Evolutionary conservation across 2,888 invertebrate species (phyloP), one percentile per base, ranked within the genome.

Genomic region (Dryomyza anilis): DNA sequence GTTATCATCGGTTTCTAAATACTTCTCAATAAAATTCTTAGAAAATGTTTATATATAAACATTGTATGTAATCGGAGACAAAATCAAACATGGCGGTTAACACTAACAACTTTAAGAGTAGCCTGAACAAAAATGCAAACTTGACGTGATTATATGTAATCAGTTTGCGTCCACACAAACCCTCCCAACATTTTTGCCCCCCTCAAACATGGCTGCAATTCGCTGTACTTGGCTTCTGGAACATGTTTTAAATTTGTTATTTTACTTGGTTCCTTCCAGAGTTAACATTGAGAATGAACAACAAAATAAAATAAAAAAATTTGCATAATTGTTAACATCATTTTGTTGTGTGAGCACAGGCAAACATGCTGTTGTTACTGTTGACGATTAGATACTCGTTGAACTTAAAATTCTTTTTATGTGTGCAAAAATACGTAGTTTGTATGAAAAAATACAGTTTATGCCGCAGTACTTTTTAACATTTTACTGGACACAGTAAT

Each of bases 281-380:
- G 55, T 33, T 55, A 4, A 33, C 48, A 30, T 55, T 30, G 45
- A 6, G 46, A 30, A 14, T 29, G 8, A 21, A 23, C 33, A 23
- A 29, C 45, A 46, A 45, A 25, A 46, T 33, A 33, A 58, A 10
- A 39, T 50, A 33, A 60, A 57, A 62, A 66, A 66, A 52, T 79
- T 79, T 78, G 78, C 80, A 80, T 79, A 79, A 79, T 79, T 79
- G 80, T 77, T 74, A 76, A 80, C 80, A 79, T 77, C 71, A 72
- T 77, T 76, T 74, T 76, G 74, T 70, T 72, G 75, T 74, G 62
- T 43, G 39, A 58, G 46, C 39, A 43, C 14, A 27, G 48, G 60
- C 5, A n/a, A n/a, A n/a, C 19, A 2, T 8, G 48, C 46, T 50
- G 48, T 43, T 57, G 43, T 14, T 7, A n/a, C 14, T 43, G 57